Base-by-base conservation (phyloP, 1,140 invertebrate genomes). In the Brachionus plicatilis region DNA sequence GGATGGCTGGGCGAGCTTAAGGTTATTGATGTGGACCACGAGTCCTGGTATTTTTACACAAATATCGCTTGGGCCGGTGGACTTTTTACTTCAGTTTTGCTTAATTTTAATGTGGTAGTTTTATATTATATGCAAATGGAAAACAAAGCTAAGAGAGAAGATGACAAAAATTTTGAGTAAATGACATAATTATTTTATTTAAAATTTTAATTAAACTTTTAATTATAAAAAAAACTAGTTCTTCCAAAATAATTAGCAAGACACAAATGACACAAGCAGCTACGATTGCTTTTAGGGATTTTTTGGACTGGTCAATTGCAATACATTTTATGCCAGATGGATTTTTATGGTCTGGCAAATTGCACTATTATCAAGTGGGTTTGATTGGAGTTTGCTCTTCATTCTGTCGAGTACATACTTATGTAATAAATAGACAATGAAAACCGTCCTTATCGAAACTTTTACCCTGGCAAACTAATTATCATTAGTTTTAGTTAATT, bases 251-350 rank as follows among this genome's bases (percentile, higher is more conserved):
- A 68, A 82, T 82, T 14, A 82, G 79, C 53, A 60, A 82, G 47
- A n/a, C 20, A 17, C 79, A 82, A 60, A 65, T 60, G 53, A 65
- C 56, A 12, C 53, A 60, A 65, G 50, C 79, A 43, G 50, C 53
- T 24, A 9, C 66, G 11, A 82, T 68, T 24, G 79, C 79, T 65
- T 41, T 82, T 60, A 82, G 79, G 37, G 79, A 82, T 37, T 82
- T 82, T 82, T 65, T 82, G 37, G 79, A 82, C 41, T 82, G 53
- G 53, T 82, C 50, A 12, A 82, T 82, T 27, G 79, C 79, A 47
- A 68, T 82, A 24, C 79, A 82, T 45, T 82, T 82, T 47, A 82
- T 82, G 79, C 79, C 79, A 24, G 79, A 60, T 17, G 79, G 79
- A 65, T 82, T 82, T 56, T 45, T 82, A 24, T 82, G 79, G 79